Conservation (phyloP, 1,140 invertebrate genomes). For the Drosophila punjabiensis region DNA sequence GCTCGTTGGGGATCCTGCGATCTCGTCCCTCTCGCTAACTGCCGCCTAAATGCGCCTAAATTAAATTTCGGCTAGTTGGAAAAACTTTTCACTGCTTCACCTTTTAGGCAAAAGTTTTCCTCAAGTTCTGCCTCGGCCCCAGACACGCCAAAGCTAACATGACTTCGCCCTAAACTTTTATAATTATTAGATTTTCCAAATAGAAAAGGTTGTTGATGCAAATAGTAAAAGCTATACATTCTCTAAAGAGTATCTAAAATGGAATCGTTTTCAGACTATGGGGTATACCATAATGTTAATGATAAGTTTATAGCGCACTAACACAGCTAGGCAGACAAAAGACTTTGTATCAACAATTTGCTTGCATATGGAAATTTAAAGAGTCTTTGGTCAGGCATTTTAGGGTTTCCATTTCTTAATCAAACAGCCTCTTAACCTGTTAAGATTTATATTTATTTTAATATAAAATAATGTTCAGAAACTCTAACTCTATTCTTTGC, state of each 20-base stretch:
- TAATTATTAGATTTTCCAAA: slow-evolving; percentile 79
- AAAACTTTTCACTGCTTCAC: slow-evolving; percentile 69
- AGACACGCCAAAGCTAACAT: slow-evolving; percentile 35
- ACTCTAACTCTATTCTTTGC: too few species aligned
- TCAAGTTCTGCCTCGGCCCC: slow-evolving; percentile 53
- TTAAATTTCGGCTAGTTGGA: slow-evolving; percentile 66
- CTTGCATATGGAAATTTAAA: not conserved
- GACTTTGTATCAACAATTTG: not conserved
- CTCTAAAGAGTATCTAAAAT: not conserved
- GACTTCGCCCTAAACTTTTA: slow-evolving; percentile 62
- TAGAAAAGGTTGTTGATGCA: slow-evolving; percentile 9
- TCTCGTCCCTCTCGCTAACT: slow-evolving; percentile 41
- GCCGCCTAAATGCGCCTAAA: slow-evolving; percentile 74
- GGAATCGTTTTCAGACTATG: not conserved
- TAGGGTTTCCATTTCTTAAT: too few species aligned
- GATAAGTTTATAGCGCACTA: not conserved
- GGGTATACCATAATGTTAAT: not conserved
- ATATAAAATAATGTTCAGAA: too few species aligned
- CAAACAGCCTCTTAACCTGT: too few species aligned
- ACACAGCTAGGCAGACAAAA: not conserved
- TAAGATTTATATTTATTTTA: too few species aligned
- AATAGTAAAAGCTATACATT: not conserved
- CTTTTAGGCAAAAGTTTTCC: slow-evolving; percentile 68
- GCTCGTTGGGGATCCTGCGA: not conserved
- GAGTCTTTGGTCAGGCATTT: not conserved